These are phyloP conservation scores for Ptilorrhoa leucosticta DNA, from an alignment of 2,113 vertebrate species.

Conservation along the genomic window DNA sequence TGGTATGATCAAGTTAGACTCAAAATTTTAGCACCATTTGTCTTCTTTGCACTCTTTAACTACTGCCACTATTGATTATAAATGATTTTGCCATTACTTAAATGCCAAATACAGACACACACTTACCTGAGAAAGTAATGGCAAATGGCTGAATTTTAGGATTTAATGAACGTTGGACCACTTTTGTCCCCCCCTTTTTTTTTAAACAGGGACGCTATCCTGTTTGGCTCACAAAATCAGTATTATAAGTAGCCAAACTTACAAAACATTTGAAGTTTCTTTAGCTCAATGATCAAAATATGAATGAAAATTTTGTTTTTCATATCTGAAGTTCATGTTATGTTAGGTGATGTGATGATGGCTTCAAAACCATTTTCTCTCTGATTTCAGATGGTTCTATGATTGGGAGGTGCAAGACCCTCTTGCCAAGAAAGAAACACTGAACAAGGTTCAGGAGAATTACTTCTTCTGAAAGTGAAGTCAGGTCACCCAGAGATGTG, in stretches of 20 bases:
- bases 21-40: neutral
- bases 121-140: neutral
- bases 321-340: neutral
- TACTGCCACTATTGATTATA: neutral
- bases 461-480: neutral
- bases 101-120: neutral
- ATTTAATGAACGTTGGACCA: neutral
- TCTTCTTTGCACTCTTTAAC: neutral
- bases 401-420: conserved; percentile 26
- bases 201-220: neutral
- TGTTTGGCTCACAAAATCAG: neutral
- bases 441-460: neutral
- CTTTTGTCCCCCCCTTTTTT: neutral
- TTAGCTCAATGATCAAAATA: neutral
- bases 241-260: neutral
- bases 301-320: neutral
- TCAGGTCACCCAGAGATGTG: neutral
- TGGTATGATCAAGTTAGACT: neutral
- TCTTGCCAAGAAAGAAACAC: conserved; percentile 15
- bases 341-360: neutral
- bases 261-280: neutral
- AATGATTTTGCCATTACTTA: neutral
- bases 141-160: neutral
- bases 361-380: neutral
- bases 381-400: neutral